These are phyloP conservation scores for Platyrinchus mystaceus DNA, from an alignment of 2,797 vertebrate species.

Conservation along the genomic window DNA sequence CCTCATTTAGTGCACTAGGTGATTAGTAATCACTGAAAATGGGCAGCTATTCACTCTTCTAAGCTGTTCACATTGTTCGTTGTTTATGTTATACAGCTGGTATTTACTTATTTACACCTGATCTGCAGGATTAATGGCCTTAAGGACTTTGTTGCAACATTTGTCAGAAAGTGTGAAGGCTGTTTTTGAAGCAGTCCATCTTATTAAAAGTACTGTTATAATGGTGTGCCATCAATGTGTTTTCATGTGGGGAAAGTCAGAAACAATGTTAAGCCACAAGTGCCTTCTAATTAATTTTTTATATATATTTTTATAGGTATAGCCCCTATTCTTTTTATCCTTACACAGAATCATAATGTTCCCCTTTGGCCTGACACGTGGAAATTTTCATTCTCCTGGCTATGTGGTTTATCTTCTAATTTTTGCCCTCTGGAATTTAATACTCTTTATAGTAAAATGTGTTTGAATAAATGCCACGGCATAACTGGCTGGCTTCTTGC, in stretches of 20 bases:
- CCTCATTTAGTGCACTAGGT: background rate
- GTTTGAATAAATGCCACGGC: background rate
- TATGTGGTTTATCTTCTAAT: background rate
- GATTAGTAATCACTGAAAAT: background rate
- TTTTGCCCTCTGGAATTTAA: background rate
- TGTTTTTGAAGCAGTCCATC: background rate
- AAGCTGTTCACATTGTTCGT: background rate
- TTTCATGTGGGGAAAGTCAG: background rate
- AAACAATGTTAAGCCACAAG: background rate
- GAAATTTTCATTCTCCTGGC: background rate
- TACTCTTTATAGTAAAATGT: background rate
- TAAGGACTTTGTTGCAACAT: background rate
- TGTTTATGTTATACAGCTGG: background rate
- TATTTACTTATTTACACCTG: slow-evolving; percentile 8
- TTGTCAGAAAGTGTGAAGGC: background rate
- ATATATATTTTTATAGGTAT: background rate
- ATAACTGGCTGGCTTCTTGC: slow-evolving; percentile 19
- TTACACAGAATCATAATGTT: background rate
- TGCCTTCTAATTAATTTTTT: background rate
- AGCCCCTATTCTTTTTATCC: background rate
- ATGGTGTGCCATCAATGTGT: background rate
- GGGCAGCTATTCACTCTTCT: background rate
- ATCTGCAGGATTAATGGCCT: background rate
- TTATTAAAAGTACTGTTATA: background rate
- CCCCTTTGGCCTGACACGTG: background rate